Evolutionary conservation across 2,113 vertebrate species (phyloP), one percentile per base, ranked within the genome.

Genomic region (Bambusicola thoracicus): DNA sequence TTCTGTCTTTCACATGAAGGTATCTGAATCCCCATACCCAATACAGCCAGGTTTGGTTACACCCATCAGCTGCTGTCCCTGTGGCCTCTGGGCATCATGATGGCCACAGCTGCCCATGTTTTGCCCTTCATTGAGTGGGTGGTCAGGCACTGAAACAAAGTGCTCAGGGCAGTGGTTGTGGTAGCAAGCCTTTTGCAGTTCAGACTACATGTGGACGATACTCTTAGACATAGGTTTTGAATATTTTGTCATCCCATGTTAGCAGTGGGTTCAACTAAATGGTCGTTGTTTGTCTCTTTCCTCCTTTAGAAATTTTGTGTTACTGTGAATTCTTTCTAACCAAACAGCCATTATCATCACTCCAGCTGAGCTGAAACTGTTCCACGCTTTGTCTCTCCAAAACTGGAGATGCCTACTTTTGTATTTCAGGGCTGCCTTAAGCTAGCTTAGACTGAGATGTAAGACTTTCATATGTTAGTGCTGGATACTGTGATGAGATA

Each of bases 371-470:
- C 81, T 95, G 93, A 87, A 85, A 32, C 51, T 80, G 21, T 51
- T 94, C 63, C 85, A 89, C 46, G 8, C 80, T 73, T 76, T 90
- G 20, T 65, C 59, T 77, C 61, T 88, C 44, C 13, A 13, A 2
- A 79, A 93, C 46, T 38, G 24, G 36, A 29, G 72, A 7, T 89
- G 85, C 49, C 89, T 89, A 89, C 46, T 87, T 93, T 78, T 81
- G 49, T 44, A 25, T 74, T 92, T 49, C 68, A 91, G 87, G 43
- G 68, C 55, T 91, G 59, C 74, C 41, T 91, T 91, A 67, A 89
- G 73, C 63, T 89, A 81, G 72, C 80, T 83, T 68, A 70, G 73
- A 88, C 65, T 94, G 73, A 56, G 85, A 70, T 51, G 29, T 36
- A 58, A 14, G 53, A 32, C 73, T 95, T 94, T 63, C 51, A 87